Evolutionary conservation across 2,888 invertebrate genomes (phyloP), one percentile per base, ranked within the genome.

Genomic region (Dilophus febrilis): DNA sequence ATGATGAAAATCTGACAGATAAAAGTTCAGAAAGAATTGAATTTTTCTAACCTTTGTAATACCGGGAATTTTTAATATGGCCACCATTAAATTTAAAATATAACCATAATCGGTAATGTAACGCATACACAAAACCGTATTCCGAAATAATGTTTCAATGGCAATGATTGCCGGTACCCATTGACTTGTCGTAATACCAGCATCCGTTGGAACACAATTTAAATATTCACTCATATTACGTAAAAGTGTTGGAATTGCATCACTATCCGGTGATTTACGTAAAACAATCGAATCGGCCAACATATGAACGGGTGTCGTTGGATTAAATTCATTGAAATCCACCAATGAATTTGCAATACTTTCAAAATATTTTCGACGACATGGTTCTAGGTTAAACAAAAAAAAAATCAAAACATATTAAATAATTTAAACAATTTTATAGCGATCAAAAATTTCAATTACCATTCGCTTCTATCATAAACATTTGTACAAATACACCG

Each of bases 281-380:
- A 77, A 74, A 49, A 83, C 83, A 39, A 88, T 52, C 13, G 78
- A 74, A 72, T 80, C 59, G 45, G 66, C 72, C 22, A 97, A 70
- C 48, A 88, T 68, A 56, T 92, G 92, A 44, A 98, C 67, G 11
- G 97, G 94, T 8, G 91, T 87, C 43, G 92, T 84, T 3, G 92
- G 91, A 57, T 88, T 94, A 41, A 98, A 61, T 61, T 98, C 97
- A 54, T 82, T 84, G 65, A 98, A 98, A 64, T 98, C 98, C 17
- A 88, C 74, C 49, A 98, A 68, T 2, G 95, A 87, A 52, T 85
- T 80, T 1, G 91, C 86, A 44, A 98, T 83, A 51, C 91, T 92
- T 58, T 84, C 86, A 68, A 95, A 92, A 57, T 95, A 91, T 58
- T 84, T 80, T 48, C 77, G 72, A 11, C 85, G 73, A 34, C 58